A percentile compares a stretch with the other conserved stretches of the same genome.
Conservation (phyloP, 1,140 invertebrate species). For the Charaxes varanes region DNA sequence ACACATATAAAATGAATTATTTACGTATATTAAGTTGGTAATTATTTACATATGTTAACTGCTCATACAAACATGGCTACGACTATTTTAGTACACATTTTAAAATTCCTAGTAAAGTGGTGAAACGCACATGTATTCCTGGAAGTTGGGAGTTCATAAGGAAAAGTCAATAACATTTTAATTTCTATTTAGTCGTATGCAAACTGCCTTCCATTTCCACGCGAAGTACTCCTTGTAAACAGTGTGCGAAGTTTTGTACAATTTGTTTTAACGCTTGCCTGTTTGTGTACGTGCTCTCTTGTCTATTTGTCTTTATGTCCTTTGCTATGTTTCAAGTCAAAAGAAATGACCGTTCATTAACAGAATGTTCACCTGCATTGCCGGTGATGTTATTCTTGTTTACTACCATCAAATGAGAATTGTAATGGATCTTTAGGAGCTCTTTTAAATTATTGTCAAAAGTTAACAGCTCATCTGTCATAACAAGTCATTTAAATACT, state of each 20-base stretch:
- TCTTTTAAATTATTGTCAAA: too few relatives aligned
- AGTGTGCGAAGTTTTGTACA: slow-evolving; percentile 34
- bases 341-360: background rate
- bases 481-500: too few relatives aligned
- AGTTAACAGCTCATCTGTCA: too few relatives aligned
- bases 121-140: background rate
- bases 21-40: too few relatives aligned
- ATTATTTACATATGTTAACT: too few relatives aligned
- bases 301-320: slow-evolving; percentile 28
- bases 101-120: background rate
- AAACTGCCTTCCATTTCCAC: slow-evolving; percentile 22
- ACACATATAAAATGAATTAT: too few relatives aligned
- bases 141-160: slow-evolving; percentile 13
- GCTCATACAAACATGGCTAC: too few relatives aligned
- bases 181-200: slow-evolving; percentile 23
- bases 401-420: too few relatives aligned
- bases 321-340: slow-evolving; percentile 5
- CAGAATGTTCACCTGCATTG: background rate
- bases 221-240: slow-evolving; percentile 23
- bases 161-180: slow-evolving; percentile 22
- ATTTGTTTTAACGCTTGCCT: slow-evolving; percentile 39
- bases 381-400: too few relatives aligned
- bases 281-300: slow-evolving; percentile 26
- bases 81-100: too few relatives aligned
- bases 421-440: too few relatives aligned